Percentiles rank a stretch among this genome's conserved stretches.
Conservation (phyloP, 1,140 invertebrate species). For the Bactericera cockerelli region DNA sequence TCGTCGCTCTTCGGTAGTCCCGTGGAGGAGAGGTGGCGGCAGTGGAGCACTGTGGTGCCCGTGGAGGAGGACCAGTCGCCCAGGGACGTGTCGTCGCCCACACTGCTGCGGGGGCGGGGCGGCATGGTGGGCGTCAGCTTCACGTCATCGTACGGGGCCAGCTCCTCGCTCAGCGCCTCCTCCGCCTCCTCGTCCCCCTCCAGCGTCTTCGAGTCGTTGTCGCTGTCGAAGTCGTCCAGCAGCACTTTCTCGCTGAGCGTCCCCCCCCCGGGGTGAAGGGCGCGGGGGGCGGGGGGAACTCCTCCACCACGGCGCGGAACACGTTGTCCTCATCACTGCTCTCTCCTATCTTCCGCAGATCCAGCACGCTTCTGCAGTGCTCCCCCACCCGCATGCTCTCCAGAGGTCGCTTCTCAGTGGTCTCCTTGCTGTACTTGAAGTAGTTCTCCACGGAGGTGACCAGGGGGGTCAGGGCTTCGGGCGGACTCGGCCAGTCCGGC, state of each 20-base stretch:
- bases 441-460: constrained; percentile 1
- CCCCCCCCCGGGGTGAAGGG: background rate
- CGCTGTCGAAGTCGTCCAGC: constrained; percentile 1
- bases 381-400: background rate
- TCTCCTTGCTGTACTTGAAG: background rate
- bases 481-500: constrained; percentile 7
- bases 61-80: constrained; percentile 59
- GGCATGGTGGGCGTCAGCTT: background rate
- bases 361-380: background rate
- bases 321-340: background rate
- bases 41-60: constrained; percentile 22
- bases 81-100: constrained; percentile 68
- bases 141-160: background rate
- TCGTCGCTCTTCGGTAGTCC: constrained; percentile 19
- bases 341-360: background rate
- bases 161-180: background rate
- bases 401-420: background rate
- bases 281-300: background rate
- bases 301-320: background rate
- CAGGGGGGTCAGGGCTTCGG: background rate
- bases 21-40: constrained; percentile 18
- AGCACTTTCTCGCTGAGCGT: background rate
- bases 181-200: constrained; percentile 34
- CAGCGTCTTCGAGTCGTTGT: constrained; percentile 29
- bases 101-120: constrained; percentile 46